Evolutionary conservation across 1,140 invertebrate species (phyloP), one percentile per base, ranked within the genome.

Genomic region (Wiebesia pumilae): DNA sequence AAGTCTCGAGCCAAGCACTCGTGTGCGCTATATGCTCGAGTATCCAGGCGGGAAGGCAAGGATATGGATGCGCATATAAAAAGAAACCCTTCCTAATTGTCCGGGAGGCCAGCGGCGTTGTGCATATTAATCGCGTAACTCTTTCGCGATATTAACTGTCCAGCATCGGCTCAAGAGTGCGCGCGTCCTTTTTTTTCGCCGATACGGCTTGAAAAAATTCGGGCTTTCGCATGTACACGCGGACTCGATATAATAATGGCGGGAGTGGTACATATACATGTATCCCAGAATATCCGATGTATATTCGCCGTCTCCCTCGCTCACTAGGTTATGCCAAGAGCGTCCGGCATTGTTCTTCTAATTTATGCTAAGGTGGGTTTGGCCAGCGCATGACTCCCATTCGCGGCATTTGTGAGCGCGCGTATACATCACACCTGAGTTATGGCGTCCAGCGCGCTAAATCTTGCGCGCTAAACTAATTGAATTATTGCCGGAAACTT

Each of bases 401-500:
- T 40, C 78, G 21, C 77, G 38, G 30, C 21, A 6, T 33, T 27
- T 27, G 71, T 19, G 35, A 77, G 71, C 21, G 87, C 85, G 83
- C 88, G 88, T 79, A 88, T 89, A 90, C 87, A 88, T 89, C 90
- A 89, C 87, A 87, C 75, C 90, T 92, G 89, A 92, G 90, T 92
- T 91, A 92, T 92, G 88, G 89, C 88, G 89, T 90, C 89, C 88
- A 88, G 85, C 88, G 85, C 88, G 91, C 89, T 91, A 91, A 91
- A 92, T 92, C 89, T 90, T 90, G 67, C 40, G 83, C 71, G 83
- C 62, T 84, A 79, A 79, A 88, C 90, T 92, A 92, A 92, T 92
- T 92, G 91, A 92, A 92, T 92, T 92, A 92, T 92, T 91, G 91
- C 91, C 87, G 89, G 91, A 89, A 89, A 89, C 89, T 88, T 85